These are phyloP conservation scores for Malacoctenus gilli DNA, from an alignment of 2,797 vertebrate species.

Conservation along the genomic window DNA sequence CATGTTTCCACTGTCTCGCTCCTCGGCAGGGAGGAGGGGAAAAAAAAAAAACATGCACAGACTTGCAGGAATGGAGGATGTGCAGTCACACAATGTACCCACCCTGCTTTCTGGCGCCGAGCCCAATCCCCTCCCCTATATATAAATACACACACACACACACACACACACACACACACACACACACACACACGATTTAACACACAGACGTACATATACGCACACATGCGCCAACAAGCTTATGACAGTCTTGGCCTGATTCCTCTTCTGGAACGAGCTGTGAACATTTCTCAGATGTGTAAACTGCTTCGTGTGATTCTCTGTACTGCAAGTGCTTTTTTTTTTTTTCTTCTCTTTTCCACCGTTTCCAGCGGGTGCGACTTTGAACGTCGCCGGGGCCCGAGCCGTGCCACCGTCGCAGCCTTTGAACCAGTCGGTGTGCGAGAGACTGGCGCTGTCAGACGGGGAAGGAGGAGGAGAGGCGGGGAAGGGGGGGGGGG, in stretches of 20 bases:
- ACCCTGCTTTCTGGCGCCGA: conserved; percentile 56
- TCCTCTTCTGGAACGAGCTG: conserved; percentile 31
- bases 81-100: conserved; percentile 60
- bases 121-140: conserved; percentile 51
- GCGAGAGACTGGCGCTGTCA: conserved; percentile 18
- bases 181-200: conserved; percentile 6
- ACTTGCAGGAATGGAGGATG: conserved; percentile 60
- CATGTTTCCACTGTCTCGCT: conserved; percentile 30
- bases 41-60: conserved; percentile 45
- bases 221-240: conserved; percentile 17
- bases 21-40: background rate
- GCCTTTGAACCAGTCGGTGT: conserved; percentile 27
- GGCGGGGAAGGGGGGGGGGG: too few species aligned
- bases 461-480: too few species aligned
- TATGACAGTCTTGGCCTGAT: conserved; percentile 17
- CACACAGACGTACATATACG: conserved; percentile 12
- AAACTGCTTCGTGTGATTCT: conserved; percentile 28
- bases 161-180: conserved; percentile 17
- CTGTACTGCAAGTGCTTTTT: conserved; percentile 10
- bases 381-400: conserved; percentile 20
- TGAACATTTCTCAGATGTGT: conserved; percentile 35
- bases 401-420: conserved; percentile 28
- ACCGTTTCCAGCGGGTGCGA: background rate
- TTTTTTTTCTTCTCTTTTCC: background rate
- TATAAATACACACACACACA: conserved; percentile 19